A percentile compares a stretch with the other conserved stretches of the same genome.
These are phyloP conservation scores for Sinella curviseta DNA, from an alignment of 1,140 invertebrate species.

Conservation along the genomic window DNA sequence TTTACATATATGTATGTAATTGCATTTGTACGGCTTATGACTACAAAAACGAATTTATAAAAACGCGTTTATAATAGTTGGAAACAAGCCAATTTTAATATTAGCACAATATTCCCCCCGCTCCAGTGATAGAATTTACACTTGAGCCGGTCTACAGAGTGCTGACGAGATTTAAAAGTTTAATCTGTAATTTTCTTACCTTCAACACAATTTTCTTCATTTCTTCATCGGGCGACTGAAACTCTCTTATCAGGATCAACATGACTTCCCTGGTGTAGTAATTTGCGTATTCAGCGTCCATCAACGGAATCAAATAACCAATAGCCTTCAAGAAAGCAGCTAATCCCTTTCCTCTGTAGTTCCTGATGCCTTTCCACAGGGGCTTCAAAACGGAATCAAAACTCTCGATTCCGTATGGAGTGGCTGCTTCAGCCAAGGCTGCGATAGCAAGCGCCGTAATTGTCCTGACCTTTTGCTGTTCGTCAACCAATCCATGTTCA, in stretches of 20 bases:
- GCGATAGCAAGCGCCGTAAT: constrained; percentile 99
- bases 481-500: constrained; percentile 84
- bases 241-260: constrained; percentile 98
- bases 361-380: constrained; percentile 98
- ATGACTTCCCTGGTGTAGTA: constrained; percentile 99
- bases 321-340: constrained; percentile 99
- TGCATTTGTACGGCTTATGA: too few relatives aligned
- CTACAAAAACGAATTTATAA: too few relatives aligned
- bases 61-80: not conserved
- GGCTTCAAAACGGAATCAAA: constrained; percentile 99
- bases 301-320: constrained; percentile 97
- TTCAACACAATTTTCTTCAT: constrained; percentile 99
- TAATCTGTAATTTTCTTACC: constrained; percentile 58
- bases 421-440: constrained; percentile 94
- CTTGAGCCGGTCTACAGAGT: not conserved
- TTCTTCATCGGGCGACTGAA: constrained; percentile 99
- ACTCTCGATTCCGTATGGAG: constrained; percentile 99
- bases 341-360: constrained; percentile 96
- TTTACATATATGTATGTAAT: too few relatives aligned
- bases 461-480: constrained; percentile 80
- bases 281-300: constrained; percentile 99
- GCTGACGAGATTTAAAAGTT: constrained; percentile 12
- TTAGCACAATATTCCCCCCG: not conserved
- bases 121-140: not conserved
- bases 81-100: not conserved